These are phyloP conservation scores for Carassius carassius DNA, from an alignment of 2,113 vertebrate genomes.

Conservation along the genomic window DNA sequence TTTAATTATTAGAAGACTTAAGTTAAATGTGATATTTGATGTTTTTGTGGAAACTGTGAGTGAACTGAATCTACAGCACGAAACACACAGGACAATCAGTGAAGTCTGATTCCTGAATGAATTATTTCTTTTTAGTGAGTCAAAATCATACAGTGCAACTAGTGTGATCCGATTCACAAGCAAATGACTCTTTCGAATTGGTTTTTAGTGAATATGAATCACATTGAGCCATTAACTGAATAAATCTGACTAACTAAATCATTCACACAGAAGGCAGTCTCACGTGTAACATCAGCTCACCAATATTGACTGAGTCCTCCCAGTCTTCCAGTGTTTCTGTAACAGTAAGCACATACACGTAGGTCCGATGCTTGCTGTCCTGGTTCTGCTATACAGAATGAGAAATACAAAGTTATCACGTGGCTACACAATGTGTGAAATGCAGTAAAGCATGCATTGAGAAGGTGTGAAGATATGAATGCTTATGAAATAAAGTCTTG, in stretches of 20 bases:
- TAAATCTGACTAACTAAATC: not conserved
- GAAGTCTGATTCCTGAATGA: too few relatives aligned
- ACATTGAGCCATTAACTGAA: too few relatives aligned
- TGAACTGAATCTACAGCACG: too few relatives aligned
- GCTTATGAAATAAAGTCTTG: conserved; percentile 14
- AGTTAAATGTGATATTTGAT: too few relatives aligned
- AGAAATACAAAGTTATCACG: conserved; percentile 13
- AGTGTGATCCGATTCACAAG: not conserved
- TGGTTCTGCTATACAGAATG: conserved; percentile 86
- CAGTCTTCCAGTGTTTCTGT: conserved; percentile 97
- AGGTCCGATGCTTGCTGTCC: conserved; percentile 97
- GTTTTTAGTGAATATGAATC: not conserved
- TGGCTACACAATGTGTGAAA: not conserved
- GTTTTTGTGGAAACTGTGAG: too few relatives aligned
- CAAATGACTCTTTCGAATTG: not conserved
- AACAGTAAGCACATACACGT: conserved; percentile 94
- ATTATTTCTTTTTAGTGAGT: not conserved
- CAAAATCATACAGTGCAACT: not conserved
- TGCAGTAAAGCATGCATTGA: not conserved
- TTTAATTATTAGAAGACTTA: too few relatives aligned
- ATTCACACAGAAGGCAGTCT: too few relatives aligned
- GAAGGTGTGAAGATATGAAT: conserved; percentile 10
- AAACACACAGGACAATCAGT: too few relatives aligned
- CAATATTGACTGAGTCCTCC: conserved; percentile 98
- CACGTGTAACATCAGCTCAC: conserved; percentile 69